phyloP scores from a whole-genome alignment of 1,140 invertebrate species.

The Drosophila kanapiae region DNA sequence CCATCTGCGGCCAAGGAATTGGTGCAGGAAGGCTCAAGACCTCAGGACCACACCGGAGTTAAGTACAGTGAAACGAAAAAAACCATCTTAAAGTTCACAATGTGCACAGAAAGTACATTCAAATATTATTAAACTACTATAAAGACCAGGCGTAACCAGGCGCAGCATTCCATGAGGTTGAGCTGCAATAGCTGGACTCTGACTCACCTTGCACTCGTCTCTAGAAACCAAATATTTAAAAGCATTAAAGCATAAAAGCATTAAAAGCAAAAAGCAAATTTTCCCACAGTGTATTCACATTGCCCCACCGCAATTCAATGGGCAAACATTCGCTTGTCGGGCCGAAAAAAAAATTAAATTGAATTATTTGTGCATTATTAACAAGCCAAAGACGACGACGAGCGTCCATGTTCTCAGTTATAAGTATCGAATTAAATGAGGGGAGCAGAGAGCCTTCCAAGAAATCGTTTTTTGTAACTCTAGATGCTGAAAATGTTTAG shows the following conservation, averaged over 20 bases:
- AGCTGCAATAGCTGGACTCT: too few relatives aligned
- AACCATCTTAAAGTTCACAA: too few relatives aligned
- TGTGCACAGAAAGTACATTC: too few relatives aligned
- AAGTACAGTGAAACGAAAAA: background rate
- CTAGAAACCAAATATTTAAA: too few relatives aligned
- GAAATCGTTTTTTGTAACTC: background rate
- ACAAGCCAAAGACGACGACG: conserved; percentile 9
- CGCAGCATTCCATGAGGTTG: too few relatives aligned
- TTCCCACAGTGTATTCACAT: background rate
- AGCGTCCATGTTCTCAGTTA: background rate
- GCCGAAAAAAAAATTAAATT: conserved; percentile 15
- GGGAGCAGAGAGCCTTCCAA: background rate
- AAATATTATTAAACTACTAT: too few relatives aligned
- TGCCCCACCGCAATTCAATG: background rate
- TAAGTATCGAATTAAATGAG: background rate
- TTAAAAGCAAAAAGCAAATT: too few relatives aligned
- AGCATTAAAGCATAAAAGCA: too few relatives aligned
- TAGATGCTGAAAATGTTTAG: background rate
- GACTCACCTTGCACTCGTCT: too few relatives aligned
- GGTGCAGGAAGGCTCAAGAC: background rate
- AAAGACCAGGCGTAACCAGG: too few relatives aligned
- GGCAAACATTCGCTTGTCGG: conserved; percentile 3
- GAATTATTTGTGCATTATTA: conserved; percentile 48
- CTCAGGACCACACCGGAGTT: too few relatives aligned
- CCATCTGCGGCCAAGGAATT: conserved; percentile 10